Conservation (phyloP, 92 coral and sea anemone species). For the Actinostola sp. region DNA sequence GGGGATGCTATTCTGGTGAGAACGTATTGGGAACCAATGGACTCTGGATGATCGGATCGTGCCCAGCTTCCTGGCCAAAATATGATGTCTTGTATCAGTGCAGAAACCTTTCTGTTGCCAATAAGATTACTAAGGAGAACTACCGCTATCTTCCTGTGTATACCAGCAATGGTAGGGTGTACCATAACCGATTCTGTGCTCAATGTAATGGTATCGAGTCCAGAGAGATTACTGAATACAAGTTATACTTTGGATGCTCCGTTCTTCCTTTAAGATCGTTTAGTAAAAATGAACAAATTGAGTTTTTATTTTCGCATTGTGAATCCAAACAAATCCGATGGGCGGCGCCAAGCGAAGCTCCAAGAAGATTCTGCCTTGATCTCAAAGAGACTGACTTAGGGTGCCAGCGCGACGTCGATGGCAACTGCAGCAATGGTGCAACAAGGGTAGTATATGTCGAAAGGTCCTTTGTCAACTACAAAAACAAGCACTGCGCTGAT, state of each 20-base stretch:
- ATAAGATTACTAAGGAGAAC: conserved; percentile 20
- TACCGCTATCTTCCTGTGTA: conserved; percentile 45
- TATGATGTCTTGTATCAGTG: conserved; percentile 22
- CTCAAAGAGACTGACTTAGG: not conserved
- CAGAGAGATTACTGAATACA: not conserved
- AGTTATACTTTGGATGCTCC: conserved; percentile 7
- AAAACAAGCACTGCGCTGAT: conserved; percentile 1
- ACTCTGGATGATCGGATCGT: conserved; percentile 48
- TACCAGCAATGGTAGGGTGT: conserved; percentile 34
- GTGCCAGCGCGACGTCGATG: not conserved
- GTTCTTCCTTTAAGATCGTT: not conserved
- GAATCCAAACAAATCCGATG: not conserved
- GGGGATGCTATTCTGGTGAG: conserved; percentile 2
- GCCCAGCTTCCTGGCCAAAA: conserved; percentile 29
- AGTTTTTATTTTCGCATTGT: not conserved
- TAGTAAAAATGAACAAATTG: not conserved
- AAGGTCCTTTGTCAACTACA: not conserved
- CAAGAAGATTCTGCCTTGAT: conserved; percentile 20
- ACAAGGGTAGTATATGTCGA: not conserved
- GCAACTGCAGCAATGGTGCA: not conserved
- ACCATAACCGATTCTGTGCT: conserved; percentile 60
- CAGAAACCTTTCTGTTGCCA: not conserved
- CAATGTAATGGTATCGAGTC: conserved; percentile 25
- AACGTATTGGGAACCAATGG: conserved; percentile 1
- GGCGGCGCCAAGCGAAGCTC: not conserved